phyloP scores from a whole-genome alignment of 2,888 invertebrate genomes.

The Orgyia antiqua region DNA sequence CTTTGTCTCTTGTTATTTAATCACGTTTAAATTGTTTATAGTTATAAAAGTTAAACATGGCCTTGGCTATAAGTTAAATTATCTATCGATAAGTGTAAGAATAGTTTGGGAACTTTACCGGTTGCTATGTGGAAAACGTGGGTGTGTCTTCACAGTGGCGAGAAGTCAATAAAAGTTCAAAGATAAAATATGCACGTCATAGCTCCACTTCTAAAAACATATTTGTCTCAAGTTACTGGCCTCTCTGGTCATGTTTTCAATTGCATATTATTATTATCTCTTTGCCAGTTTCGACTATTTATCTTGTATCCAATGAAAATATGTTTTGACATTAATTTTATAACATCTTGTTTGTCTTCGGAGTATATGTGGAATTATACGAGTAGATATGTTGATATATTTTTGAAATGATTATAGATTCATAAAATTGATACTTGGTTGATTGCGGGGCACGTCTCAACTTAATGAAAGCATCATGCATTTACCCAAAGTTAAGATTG shows the following conservation, averaged over 20 bases:
- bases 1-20: neutral
- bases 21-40: neutral
- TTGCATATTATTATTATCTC: conserved; percentile 41
- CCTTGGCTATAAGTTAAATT: neutral
- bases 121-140: conserved; percentile 61
- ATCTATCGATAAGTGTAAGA: conserved; percentile 10
- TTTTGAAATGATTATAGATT: too few species aligned
- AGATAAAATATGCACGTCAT: conserved; percentile 54
- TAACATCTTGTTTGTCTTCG: conserved; percentile 50
- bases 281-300: conserved; percentile 66
- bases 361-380: conserved; percentile 23
- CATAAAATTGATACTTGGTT: too few species aligned
- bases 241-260: conserved; percentile 61
- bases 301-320: conserved; percentile 71
- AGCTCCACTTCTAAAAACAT: conserved; percentile 57
- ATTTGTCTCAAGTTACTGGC: conserved; percentile 57
- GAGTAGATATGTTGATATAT: conserved; percentile 7
- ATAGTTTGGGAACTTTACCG: conserved; percentile 14
- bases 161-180: conserved; percentile 37
- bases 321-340: conserved; percentile 57
- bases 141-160: conserved; percentile 69
- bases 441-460: too few species aligned
- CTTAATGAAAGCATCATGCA: too few species aligned
- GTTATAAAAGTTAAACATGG: neutral
- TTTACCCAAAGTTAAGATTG: too few species aligned